Base-by-base conservation (phyloP, 2,888 invertebrate genomes). In the Zhuqinia jingwanae region DNA sequence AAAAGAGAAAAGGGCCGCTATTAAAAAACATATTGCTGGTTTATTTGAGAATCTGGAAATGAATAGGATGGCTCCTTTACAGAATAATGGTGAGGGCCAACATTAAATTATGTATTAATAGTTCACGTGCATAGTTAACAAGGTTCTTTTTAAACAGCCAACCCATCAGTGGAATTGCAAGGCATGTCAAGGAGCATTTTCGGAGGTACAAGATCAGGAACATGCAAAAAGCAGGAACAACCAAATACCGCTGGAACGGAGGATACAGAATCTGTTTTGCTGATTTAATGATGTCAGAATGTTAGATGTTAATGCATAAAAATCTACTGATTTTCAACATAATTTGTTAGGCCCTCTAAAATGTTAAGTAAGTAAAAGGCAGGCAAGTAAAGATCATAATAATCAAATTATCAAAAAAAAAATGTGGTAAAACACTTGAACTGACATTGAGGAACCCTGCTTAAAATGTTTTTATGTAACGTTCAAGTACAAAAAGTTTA, bases 1-100 rank as follows among this genome's bases (percentile, higher is more conserved):
- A 11, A 79, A 82, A 11, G 85, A 83, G 17, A 78, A 87, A 25
- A 83, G 88, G 2, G 63, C 53, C 1, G 60, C 60, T 0, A 60
- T 82, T 15, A 45, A 63, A 13, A 15, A 11, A 11, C 11, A 30
- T 13, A 11, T 63, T 2, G 27, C 11, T 1, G 6, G 30, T 6
- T 5, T 30, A 6, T 25, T 22, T 8, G 27, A 20, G 11, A 63
- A 27, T 25, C 25, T 27, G 15, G 63, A 30, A 25, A 5, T 22
- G 63, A 63, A 11, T 13, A 25, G 63, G 30, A 27, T 63, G 30
- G 27, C n/a, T 2, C 25, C 27, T 11, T 2, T 27, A 15, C 1
- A 11, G 1, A 25, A 63, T 27, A 63, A 17, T 63, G 8, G 27
- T 25, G 63, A 25, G 2, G 17, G 17, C 8, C 1, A 22, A n/a